Evolutionary conservation across 2,888 invertebrate genomes (phyloP), one percentile per base, ranked within the genome.

Genomic region (Cryptophagus acutangulus): DNA sequence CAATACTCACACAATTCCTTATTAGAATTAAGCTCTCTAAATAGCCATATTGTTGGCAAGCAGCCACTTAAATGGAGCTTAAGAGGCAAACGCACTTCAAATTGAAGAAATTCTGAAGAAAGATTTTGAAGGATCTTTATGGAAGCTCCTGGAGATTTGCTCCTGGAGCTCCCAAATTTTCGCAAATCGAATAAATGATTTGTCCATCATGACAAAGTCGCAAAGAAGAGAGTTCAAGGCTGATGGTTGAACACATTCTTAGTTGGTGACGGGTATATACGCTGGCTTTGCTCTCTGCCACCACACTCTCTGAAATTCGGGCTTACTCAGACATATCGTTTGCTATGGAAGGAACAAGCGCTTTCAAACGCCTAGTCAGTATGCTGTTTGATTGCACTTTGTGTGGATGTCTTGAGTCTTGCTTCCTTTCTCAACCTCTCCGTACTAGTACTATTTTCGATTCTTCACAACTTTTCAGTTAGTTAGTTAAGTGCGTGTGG

Each of bases 221-320:
- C 45, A 38, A 29, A 15, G 31, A 41, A 25, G 24, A 45, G 46
- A 46, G 48, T 48, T 48, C 48, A 48, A 48, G 48, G 43, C 34
- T 48, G 41, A 30, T 12, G 43, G 43, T 45, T 48, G 36, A 42
- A 38, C 45, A 44, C 48, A 51, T 51, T 51, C 49, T 49, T 51
- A 36, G 24, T 33, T 36, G 47, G 45, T 49, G 51, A 49, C 51
- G 46, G 46, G 43, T 29, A 33, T 30, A 25, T 8, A 9, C 17
- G 15, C 9, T 9, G n/a, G 5, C 5, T 34, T 17, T 9, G 29
- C 10, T 29, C 10, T 29, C 12, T 35, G 35, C 33, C 37, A 37
- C 37, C 38, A 33, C 34, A 20, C 17, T 34, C 30, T 26, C 43
- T 42, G 40, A 48, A 50, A 45, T 50, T 48, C 44, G 49, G 47